Conservation (phyloP, 53 echinoderm and acorn worm genomes). For the Echinarachnius parma region DNA sequence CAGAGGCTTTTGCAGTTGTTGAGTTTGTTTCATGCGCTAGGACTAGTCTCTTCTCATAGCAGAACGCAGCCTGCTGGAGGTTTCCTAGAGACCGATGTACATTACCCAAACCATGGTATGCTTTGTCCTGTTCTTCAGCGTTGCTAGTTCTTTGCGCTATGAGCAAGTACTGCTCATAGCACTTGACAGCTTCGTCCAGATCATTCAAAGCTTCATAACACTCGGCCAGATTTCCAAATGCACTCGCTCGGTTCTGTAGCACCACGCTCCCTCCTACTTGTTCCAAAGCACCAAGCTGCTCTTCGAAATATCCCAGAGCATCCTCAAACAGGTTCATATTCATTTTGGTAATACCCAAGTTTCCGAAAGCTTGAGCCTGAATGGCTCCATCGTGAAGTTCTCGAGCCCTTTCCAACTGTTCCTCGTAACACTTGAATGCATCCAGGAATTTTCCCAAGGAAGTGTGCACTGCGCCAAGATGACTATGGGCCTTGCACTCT, state of each 20-base stretch:
- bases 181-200: conserved; percentile 86
- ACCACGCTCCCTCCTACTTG: conserved; percentile 82
- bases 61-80: conserved; percentile 92
- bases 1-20: conserved; percentile 76
- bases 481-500: conserved; percentile 96
- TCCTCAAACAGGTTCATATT: conserved; percentile 98
- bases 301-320: conserved; percentile 95
- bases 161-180: conserved; percentile 88
- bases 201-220: conserved; percentile 95
- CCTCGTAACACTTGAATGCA: conserved; percentile 97
- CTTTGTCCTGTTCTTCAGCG: conserved; percentile 84
- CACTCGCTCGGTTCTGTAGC: conserved; percentile 81
- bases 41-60: conserved; percentile 91
- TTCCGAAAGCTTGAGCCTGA: conserved; percentile 94
- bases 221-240: conserved; percentile 90
- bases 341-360: conserved; percentile 97
- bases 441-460: conserved; percentile 80
- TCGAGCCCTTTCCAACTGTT: conserved; percentile 80
- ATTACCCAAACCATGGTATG: conserved; percentile 93
- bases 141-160: conserved; percentile 84
- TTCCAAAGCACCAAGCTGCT: conserved; percentile 84
- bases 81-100: conserved; percentile 86
- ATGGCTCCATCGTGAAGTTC: conserved; percentile 79
- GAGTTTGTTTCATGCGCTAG: conserved; percentile 93
- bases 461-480: conserved; percentile 91